A percentile compares a stretch with the other conserved stretches of the same genome.
Evolutionary conservation across 2,888 invertebrate genomes (phyloP).

Genomic region (Andricus quercusramuli): DNA sequence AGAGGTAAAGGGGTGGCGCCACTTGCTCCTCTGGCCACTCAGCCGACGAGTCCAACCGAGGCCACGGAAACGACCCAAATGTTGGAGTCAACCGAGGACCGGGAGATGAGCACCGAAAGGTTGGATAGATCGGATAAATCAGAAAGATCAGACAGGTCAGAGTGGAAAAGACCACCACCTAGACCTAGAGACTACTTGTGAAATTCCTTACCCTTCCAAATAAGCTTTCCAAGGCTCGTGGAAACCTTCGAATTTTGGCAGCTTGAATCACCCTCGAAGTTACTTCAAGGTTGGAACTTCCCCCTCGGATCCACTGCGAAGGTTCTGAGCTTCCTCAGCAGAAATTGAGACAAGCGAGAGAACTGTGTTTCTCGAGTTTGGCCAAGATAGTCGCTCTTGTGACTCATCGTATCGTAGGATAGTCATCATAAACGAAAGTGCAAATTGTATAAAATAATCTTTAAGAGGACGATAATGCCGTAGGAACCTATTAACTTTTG

Average conservation of each 20-base stretch:
- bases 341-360: not conserved
- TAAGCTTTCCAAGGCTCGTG: constrained; percentile 62
- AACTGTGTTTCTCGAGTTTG: constrained; percentile 31
- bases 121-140: constrained; percentile 63
- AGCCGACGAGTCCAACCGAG: constrained; percentile 79
- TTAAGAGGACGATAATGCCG: constrained; percentile 24
- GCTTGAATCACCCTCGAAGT: constrained; percentile 8
- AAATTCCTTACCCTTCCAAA: constrained; percentile 64
- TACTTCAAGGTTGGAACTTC: constrained; percentile 10
- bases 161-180: constrained; percentile 75
- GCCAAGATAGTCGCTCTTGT: constrained; percentile 11
- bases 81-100: constrained; percentile 74
- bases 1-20: constrained; percentile 80
- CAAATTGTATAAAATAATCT: constrained; percentile 37
- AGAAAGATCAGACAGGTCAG: constrained; percentile 64
- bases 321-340: constrained; percentile 35
- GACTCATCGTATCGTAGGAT: not conserved
- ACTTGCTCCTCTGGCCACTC: constrained; percentile 80
- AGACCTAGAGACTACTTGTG: constrained; percentile 77
- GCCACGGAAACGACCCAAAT: constrained; percentile 82
- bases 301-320: constrained; percentile 17
- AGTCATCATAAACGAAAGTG: constrained; percentile 40
- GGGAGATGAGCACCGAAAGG: constrained; percentile 62
- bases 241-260: constrained; percentile 43
- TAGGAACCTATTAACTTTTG: constrained; percentile 31